phyloP scores from a whole-genome alignment of 2,797 vertebrate species.

The Halcyon chelicuti region DNA sequence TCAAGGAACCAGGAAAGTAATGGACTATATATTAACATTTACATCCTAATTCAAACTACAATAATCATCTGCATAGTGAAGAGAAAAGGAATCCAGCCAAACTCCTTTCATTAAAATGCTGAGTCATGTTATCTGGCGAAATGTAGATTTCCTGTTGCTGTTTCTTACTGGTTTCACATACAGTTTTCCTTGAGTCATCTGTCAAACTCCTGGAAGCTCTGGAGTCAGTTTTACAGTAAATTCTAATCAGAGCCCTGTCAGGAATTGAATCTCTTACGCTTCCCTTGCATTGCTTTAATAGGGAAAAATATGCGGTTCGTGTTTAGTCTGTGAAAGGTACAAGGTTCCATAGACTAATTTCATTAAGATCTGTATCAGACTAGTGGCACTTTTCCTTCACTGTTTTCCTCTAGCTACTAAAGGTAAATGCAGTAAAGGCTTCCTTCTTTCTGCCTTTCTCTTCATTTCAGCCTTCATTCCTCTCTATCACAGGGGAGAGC shows the following conservation, averaged over 20 bases:
- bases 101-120: background rate
- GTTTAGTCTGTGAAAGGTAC: background rate
- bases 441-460: background rate
- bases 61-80: background rate
- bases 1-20: conserved; percentile 10
- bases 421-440: background rate
- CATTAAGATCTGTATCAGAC: background rate
- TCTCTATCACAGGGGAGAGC: background rate
- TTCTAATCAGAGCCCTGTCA: background rate
- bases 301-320: background rate
- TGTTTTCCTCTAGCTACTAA: background rate
- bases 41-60: conserved; percentile 13
- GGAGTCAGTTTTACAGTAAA: conserved; percentile 9
- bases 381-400: background rate
- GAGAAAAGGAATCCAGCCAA: background rate
- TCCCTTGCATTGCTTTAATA: background rate
- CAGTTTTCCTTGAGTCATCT: conserved; percentile 29
- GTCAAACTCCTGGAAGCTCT: background rate
- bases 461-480: background rate
- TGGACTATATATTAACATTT: conserved; percentile 43
- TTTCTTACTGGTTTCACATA: conserved; percentile 4
- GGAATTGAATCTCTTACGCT: background rate
- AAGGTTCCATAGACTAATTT: conserved; percentile 7
- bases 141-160: conserved; percentile 21
- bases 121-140: background rate